Base-by-base conservation (phyloP, 2,888 invertebrate genomes). In the Gastrophysa polygoni region DNA sequence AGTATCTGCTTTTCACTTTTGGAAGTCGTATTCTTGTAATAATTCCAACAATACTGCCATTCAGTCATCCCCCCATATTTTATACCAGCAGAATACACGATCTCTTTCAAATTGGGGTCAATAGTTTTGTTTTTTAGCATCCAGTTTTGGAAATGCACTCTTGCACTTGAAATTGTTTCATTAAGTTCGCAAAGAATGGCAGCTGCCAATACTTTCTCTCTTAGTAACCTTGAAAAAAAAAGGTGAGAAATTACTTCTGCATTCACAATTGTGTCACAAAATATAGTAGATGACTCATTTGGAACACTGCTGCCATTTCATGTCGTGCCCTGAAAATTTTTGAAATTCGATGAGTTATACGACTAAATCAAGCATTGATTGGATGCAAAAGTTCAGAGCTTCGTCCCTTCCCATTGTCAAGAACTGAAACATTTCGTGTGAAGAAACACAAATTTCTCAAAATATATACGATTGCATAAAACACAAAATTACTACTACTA, bases 1-100 rank as follows among this genome's bases (percentile, higher is more conserved):
- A 93, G 83, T 38, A 91, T 84, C 62, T 87, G 87, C 55, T 89
- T 85, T 73, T 94, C 93, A 65, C 90, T 91, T 0, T 90, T 86
- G 63, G 88, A 83, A 55, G 84, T 84, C 0, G 91, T 88, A 0
- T 85, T 83, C 56, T 87, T 85, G 75, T 92, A 90, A 18, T 88
- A 86, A 1, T 86, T 82, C 90, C 92, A 93, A 71, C 90, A 90
- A 71, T 89, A 87, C 38, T 86, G 85, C 95, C 94, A 95, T 68
- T 92, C 94, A 0, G 78, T 77, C 64, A 85, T 84, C 0, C 90
- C 90, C 11, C 89, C 91, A 60, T 87, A 85, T 50, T 90, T 88
- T 7, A 94, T 88, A 11, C 91, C 91, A 68, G 85, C 83, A 14
- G 85, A 83, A 75, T 86, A 85, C 16, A 90, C 87, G 8, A 87